phyloP scores from a whole-genome alignment of 1,140 invertebrate genomes.

The Brachystomella parvula region DNA sequence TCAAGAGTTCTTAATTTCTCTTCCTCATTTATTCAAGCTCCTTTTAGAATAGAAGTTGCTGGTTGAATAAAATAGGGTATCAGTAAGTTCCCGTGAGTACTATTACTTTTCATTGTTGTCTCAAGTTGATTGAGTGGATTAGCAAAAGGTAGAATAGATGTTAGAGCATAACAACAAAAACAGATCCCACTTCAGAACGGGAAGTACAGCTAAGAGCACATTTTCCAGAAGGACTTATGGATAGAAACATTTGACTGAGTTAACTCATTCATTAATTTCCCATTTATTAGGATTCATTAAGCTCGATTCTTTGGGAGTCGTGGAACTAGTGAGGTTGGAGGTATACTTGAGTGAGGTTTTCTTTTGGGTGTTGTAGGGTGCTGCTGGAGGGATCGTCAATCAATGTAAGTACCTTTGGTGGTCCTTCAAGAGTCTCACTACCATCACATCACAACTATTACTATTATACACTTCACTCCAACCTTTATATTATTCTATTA shows the following conservation, averaged over 20 bases:
- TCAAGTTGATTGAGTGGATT: conserved; percentile 4
- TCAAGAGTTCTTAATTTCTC: background rate
- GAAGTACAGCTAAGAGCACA: background rate
- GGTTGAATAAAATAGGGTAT: too few relatives aligned
- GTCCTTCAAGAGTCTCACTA: background rate
- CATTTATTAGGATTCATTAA: conserved; percentile 19
- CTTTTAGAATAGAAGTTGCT: background rate
- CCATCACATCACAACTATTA: too few relatives aligned
- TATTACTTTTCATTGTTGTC: background rate
- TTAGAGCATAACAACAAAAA: background rate
- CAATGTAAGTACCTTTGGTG: conserved; percentile 6
- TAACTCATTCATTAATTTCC: conserved; percentile 21
- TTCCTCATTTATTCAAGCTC: background rate
- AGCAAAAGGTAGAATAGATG: background rate
- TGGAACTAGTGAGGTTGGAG: conserved; percentile 12
- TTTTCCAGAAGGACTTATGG: background rate
- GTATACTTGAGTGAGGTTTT: conserved; percentile 3
- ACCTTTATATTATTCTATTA: background rate
- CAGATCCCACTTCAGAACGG: background rate
- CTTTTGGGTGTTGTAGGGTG: background rate
- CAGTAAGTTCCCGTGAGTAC: too few relatives aligned
- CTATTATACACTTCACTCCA: background rate
- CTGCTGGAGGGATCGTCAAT: background rate
- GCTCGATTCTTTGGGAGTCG: conserved; percentile 8
- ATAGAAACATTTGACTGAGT: too few relatives aligned